Evolutionary conservation across 2,888 invertebrate species (phyloP).

Genomic region (Phyllotreta cruciferae): DNA sequence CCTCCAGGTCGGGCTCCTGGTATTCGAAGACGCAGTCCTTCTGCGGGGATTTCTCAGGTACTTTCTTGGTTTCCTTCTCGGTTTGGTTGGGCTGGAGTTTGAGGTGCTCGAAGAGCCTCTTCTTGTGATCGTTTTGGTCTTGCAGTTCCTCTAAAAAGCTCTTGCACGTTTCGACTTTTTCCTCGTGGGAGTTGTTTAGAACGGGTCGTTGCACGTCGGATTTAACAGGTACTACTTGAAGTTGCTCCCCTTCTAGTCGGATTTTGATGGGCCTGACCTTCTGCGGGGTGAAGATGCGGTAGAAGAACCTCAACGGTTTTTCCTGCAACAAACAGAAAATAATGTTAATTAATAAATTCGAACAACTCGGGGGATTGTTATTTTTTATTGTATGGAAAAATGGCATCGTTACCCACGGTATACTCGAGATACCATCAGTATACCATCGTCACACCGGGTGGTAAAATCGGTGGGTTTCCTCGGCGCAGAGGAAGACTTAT

Average conservation of each 20-base stretch:
- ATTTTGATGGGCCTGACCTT: slow-evolving; percentile 58
- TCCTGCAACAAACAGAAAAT: slow-evolving; percentile 59
- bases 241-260: slow-evolving; percentile 56
- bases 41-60: slow-evolving; percentile 44
- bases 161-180: slow-evolving; percentile 24
- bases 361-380: too few species aligned
- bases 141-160: slow-evolving; percentile 42
- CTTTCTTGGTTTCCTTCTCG: slow-evolving; percentile 45
- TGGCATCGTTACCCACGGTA: too few species aligned
- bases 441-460: too few species aligned
- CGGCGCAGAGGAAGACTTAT: too few species aligned
- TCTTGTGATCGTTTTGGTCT: slow-evolving; percentile 49
- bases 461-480: too few species aligned
- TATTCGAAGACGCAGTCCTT: slow-evolving; percentile 57
- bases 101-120: slow-evolving; percentile 55
- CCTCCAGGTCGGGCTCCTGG: slow-evolving; percentile 58
- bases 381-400: too few species aligned
- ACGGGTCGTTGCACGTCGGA: too few species aligned
- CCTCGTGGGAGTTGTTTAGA: background rate
- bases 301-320: slow-evolving; percentile 71
- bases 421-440: too few species aligned
- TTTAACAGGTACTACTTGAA: slow-evolving; percentile 56
- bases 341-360: background rate
- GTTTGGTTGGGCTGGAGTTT: slow-evolving; percentile 54
- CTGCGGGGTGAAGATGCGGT: slow-evolving; percentile 64